These are phyloP conservation scores for Ctenoplectra terminalis DNA, from an alignment of 1,140 invertebrate species.

Conservation along the genomic window DNA sequence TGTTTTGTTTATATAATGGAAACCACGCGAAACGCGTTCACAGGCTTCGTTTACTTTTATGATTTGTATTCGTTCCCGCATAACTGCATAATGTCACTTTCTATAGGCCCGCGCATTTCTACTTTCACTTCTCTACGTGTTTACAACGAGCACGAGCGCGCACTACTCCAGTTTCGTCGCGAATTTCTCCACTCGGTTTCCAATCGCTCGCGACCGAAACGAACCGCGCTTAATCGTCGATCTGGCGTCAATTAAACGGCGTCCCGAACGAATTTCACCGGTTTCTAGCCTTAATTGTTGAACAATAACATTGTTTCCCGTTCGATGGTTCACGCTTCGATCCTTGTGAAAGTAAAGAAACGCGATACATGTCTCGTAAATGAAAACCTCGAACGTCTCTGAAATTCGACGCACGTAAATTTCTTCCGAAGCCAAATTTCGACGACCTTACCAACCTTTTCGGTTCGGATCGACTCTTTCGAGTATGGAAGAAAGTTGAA, in stretches of 20 bases:
- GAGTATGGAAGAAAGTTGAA: no score
- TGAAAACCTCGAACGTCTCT: no score
- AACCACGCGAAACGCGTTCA: slow-evolving; percentile 27
- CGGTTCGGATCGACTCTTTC: no score
- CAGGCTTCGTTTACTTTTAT: slow-evolving; percentile 14
- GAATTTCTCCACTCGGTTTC: slow-evolving; percentile 43
- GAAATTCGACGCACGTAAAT: no score
- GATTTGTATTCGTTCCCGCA: slow-evolving; percentile 45
- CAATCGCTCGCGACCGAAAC: slow-evolving; percentile 29
- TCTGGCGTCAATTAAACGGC: not conserved
- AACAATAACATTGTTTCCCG: not conserved
- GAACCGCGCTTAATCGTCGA: not conserved
- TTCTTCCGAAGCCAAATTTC: no score
- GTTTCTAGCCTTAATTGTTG: slow-evolving; percentile 9
- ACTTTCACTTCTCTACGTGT: slow-evolving; percentile 46
- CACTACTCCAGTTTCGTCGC: slow-evolving; percentile 51
- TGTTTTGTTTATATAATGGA: slow-evolving; percentile 41
- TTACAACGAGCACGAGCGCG: not conserved
- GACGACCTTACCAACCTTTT: no score
- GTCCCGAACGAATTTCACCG: slow-evolving; percentile 17
- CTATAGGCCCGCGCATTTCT: slow-evolving; percentile 46
- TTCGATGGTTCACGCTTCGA: not conserved
- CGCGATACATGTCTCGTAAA: no score
- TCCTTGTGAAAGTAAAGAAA: not conserved
- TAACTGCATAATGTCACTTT: slow-evolving; percentile 56